These are phyloP conservation scores for Hyppa rectilinea DNA, from an alignment of 2,888 invertebrate genomes.

Conservation along the genomic window DNA sequence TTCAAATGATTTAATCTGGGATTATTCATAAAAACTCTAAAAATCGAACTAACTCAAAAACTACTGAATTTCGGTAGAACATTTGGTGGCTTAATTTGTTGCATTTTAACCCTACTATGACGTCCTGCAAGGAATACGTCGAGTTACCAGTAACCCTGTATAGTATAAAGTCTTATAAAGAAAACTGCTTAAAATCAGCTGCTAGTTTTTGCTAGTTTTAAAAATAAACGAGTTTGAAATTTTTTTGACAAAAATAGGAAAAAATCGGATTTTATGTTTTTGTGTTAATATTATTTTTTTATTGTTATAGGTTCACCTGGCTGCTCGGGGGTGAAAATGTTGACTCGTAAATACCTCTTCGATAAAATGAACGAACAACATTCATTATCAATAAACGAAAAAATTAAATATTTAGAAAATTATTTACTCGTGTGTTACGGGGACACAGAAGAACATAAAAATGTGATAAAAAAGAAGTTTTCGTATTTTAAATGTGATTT, in stretches of 20 bases:
- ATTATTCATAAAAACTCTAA: too few species aligned
- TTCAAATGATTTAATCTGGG: too few species aligned
- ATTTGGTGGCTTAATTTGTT: too few species aligned
- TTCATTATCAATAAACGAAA: conserved; percentile 1
- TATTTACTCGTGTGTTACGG: conserved; percentile 10
- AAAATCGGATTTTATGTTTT: conserved; percentile 8
- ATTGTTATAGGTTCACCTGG: conserved; percentile 15
- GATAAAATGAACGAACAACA: conserved; percentile 5
- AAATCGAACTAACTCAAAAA: too few species aligned
- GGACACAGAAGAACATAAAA: conserved; percentile 20
- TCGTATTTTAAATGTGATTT: conserved; percentile 8
- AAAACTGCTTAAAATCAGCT: conserved; percentile 8
- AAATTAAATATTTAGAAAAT: conserved; percentile 5
- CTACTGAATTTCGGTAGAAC: too few species aligned
- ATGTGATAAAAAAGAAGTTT: conserved; percentile 16
- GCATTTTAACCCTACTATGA: too few species aligned
- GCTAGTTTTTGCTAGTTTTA: conserved; percentile 17
- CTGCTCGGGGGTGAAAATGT: conserved; percentile 9
- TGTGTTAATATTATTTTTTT: conserved; percentile 15
- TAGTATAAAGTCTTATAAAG: neutral
- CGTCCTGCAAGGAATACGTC: too few species aligned
- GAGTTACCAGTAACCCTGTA: too few species aligned
- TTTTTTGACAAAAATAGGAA: neutral
- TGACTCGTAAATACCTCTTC: conserved; percentile 5
- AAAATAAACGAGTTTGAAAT: conserved; percentile 10